Base-by-base conservation (phyloP, 1,140 invertebrate genomes). In the Dryas iulia region DNA sequence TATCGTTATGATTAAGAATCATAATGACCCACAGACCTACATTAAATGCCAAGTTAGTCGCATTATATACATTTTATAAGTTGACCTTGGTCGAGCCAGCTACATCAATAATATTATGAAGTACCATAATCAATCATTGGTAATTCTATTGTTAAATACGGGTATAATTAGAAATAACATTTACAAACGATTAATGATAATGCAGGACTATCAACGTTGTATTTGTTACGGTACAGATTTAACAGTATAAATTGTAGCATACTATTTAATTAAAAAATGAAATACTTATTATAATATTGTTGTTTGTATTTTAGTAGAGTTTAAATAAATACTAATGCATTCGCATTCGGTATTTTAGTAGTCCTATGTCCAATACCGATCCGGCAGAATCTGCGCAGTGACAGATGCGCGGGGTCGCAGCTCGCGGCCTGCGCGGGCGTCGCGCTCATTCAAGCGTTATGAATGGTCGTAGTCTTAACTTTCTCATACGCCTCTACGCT, bases 391-490 rank as follows among this genome's bases (percentile, higher is more conserved):
- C 59, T 53, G 59, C 39, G 18, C 39, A 53, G 59, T 39, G 58
- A 59, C 31, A 39, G 58, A 59, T 39, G 58, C 70, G 69, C 76
- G 77, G 77, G 77, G 75, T 81, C 76, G 82, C 67, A 79, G 78
- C 81, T 23, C 39, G 59, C 28, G 25, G 39, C 2, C 39, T 53
- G 59, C 59, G 59, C 59, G 39, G 59, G 59, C 59, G 59, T 30
- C 35, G 35, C 24, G 39, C 59, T 62, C 82, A 86, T 87, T 89
- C 85, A 87, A 83, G 73, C 82, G 83, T 80, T 84, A 86, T 88
- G 84, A 89, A 89, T 89, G 87, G 78, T 82, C 73, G 39, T 47
- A 47, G 78, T 82, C 77, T 83, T 78, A 81, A 83, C 82, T 86
- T 87, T 87, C 84, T 79, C 82, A 89, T 82, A 79, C 79, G 69